Evolutionary conservation across 2,797 vertebrate genomes (phyloP), one percentile per base, ranked within the genome.

Genomic region (Myotis planiceps): DNA sequence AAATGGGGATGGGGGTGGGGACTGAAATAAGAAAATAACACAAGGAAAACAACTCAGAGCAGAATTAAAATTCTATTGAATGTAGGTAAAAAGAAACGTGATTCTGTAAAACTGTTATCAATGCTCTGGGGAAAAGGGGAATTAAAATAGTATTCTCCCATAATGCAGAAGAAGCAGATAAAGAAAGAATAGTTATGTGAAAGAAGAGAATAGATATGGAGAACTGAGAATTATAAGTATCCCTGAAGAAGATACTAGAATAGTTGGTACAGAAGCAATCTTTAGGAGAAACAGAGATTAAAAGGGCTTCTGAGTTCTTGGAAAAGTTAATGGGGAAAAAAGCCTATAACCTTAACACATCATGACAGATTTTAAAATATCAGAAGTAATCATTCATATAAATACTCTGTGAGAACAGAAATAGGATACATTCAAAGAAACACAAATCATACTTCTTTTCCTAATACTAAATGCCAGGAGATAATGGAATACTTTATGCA

Each of bases 331-430:
- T 88, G n/a, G 42, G 9, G 42, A 3, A 51, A 51, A 65, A 82
- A 63, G 19, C 8, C 10, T 79, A 0, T 82, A 21, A 21, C 51
- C 23, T 87, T 80, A 60, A 82, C 2, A 87, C 9, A 80, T 15
- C n/a, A 47, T 82, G 63, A 34, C 60, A 92, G 18, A 80, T 85
- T 88, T 80, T 51, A 37, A 76, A 95, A 76, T 94, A 95, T 95
- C 32, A 82, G 1, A 95, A 92, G 19, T 88, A 42, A 49, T 88
- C 25, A 80, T n/a, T 53, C 68, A n/a, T 60, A 4, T 49, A 88
- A 82, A 78, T 93, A 83, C 13, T 81, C 1, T 79, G 15, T 42
- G 15, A 82, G 42, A 93, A 58, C 25, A 81, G 47, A 88, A 95
- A 55, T 85, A 55, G 91, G n/a, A 58, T 87, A 45, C 1, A 53